Percentiles rank a stretch among this genome's conserved stretches.
phyloP scores from a whole-genome alignment of 2,113 vertebrate species.

The Camelus bactrianus region DNA sequence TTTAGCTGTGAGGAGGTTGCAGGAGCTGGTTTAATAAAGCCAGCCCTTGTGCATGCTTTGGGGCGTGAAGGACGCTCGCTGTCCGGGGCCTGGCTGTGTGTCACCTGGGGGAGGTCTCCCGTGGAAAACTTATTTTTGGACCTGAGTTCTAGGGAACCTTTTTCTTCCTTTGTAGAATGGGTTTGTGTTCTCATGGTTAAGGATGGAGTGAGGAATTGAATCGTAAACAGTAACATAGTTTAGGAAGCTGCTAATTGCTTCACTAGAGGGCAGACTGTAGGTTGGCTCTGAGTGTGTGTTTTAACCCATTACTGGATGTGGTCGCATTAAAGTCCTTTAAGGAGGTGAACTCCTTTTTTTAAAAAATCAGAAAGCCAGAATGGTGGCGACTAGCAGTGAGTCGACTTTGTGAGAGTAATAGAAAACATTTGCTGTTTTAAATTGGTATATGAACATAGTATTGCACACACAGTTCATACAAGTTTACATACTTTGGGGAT shows the following conservation, averaged over 20 bases:
- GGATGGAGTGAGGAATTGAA: background rate
- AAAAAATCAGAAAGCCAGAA: constrained; percentile 5
- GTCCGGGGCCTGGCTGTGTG: background rate
- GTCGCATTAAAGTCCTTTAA: background rate
- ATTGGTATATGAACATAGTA: background rate
- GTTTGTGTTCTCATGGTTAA: background rate
- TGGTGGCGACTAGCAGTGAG: background rate
- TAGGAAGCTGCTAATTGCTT: background rate
- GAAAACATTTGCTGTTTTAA: background rate
- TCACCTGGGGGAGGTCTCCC: no score
- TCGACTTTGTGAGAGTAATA: background rate
- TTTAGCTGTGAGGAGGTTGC: background rate
- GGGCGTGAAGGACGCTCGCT: background rate
- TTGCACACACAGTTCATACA: no score
- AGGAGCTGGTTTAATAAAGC: background rate
- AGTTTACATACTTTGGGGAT: background rate
- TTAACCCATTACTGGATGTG: background rate
- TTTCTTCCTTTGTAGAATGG: background rate
- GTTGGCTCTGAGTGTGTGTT: background rate
- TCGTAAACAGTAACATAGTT: background rate
- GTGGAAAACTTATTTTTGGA: background rate
- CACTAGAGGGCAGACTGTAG: background rate
- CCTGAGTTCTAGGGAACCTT: background rate
- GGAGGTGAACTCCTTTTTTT: background rate
- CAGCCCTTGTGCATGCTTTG: background rate